Percentiles rank a stretch among this genome's conserved stretches.
Evolutionary conservation across 2,113 vertebrate species (phyloP).

Genomic region (Rissa tridactyla): DNA sequence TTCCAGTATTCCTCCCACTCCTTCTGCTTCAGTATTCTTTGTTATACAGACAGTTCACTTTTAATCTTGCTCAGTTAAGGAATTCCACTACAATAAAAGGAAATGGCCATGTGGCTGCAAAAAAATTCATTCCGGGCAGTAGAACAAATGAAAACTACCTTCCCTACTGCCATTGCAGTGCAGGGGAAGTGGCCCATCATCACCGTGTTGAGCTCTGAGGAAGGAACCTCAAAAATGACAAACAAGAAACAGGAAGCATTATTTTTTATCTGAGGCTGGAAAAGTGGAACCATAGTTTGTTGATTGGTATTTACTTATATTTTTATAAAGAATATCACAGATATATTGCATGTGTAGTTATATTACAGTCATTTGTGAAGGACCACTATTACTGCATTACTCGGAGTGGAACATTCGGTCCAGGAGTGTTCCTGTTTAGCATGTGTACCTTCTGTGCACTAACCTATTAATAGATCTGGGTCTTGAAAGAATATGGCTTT

Average conservation of each 20-base stretch:
- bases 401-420: background rate
- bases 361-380: background rate
- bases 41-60: slow-evolving; percentile 4
- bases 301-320: background rate
- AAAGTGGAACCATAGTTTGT: background rate
- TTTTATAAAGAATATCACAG: background rate
- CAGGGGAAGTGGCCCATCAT: background rate
- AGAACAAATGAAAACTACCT: background rate
- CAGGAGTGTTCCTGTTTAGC: background rate
- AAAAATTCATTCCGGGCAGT: background rate
- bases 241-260: background rate
- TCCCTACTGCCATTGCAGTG: background rate
- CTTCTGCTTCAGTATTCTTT: slow-evolving; percentile 39
- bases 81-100: slow-evolving; percentile 3
- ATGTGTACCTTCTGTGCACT: background rate
- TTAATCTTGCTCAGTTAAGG: slow-evolving; percentile 53
- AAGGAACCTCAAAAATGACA: slow-evolving; percentile 8
- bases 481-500: background rate
- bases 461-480: background rate
- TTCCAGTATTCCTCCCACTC: slow-evolving; percentile 21
- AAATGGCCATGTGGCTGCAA: background rate
- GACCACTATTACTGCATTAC: background rate
- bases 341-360: background rate
- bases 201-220: background rate
- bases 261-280: background rate